Base-by-base conservation (phyloP, 2,888 invertebrate species). In the Lasius platythorax region DNA sequence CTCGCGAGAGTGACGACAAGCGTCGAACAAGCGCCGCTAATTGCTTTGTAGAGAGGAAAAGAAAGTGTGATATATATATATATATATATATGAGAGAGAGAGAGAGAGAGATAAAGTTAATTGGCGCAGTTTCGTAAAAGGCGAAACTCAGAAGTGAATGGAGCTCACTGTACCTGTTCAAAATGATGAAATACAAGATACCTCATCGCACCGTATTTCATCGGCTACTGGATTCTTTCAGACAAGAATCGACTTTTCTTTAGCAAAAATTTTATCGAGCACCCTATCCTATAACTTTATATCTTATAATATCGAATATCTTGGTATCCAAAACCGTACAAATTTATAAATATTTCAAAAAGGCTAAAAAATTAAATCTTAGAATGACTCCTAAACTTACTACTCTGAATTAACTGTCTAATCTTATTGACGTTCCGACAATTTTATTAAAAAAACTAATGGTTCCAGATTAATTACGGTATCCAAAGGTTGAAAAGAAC, bases 1-100 rank as follows among this genome's bases (percentile, higher is more conserved):
- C 33, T 79, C 79, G 58, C 61, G 61, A 61, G 73, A 79, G 73
- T 73, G 61, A 79, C 33, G 18, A 43, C 46, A 79, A 50, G 43
- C 79, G 30, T 46, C 46, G 79, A 79, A 79, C 79, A 81, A 81
- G 73, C 73, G 46, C 33, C 33, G 18, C 79, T 81, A 81, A 81
- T 81, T 81, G 73, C 73, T 79, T 79, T 79, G 33, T 79, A 73
- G 33, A 61, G 61, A 72, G 12, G 12, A 28, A 28, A n/a, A 12
- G 9, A 37, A n/a, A 63, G 33, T 18, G 9, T 53, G 8, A n/a
- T 18, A n/a, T n/a, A 50, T n/a, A 50, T 2, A 6, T 46, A 46
- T 46, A 46, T 46, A 46, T 18, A 46, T 46, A 50, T 50, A 46
- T 46, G n/a, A n/a, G n/a, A n/a, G 9, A 23, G 40, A 28, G 56